Conservation (phyloP, 2,113 vertebrate species). For the Elachura formosa region DNA sequence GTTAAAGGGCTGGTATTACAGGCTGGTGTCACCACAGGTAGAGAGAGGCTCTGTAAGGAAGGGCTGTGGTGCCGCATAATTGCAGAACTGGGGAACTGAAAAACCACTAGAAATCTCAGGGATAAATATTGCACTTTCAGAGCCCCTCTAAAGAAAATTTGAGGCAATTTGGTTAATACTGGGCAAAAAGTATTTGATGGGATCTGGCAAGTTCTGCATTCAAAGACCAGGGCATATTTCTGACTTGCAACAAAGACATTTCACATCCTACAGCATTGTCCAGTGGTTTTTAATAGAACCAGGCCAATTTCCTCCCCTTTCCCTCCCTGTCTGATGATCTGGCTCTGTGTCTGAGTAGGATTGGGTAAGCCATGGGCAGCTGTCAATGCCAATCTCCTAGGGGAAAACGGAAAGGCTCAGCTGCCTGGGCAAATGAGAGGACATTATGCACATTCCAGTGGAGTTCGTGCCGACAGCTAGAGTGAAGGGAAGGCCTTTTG, state of each 20-base stretch:
- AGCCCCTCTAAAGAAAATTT: neutral
- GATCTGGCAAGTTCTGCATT: neutral
- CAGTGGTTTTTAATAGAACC: neutral
- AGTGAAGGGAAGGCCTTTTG: conserved; percentile 47
- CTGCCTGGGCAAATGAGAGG: conserved; percentile 12
- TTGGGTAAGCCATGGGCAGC: neutral
- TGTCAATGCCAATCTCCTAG: neutral
- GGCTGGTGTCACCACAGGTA: neutral
- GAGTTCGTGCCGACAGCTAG: neutral
- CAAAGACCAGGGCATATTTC: fast-evolving
- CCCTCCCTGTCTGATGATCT: neutral
- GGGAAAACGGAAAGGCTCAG: conserved; percentile 17
- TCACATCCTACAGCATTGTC: neutral
- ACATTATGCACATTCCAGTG: conserved; percentile 48
- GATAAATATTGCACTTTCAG: neutral
- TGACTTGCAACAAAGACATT: neutral
- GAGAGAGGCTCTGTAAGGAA: neutral
- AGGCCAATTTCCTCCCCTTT: neutral
- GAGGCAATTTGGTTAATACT: neutral
- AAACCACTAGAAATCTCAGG: neutral
- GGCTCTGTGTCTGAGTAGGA: neutral
- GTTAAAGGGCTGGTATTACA: neutral
- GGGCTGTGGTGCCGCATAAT: neutral
- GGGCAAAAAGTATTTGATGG: neutral
- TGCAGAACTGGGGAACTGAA: neutral